phyloP scores from a whole-genome alignment of 2,888 invertebrate species.

The Yponomeuta evonymella region DNA sequence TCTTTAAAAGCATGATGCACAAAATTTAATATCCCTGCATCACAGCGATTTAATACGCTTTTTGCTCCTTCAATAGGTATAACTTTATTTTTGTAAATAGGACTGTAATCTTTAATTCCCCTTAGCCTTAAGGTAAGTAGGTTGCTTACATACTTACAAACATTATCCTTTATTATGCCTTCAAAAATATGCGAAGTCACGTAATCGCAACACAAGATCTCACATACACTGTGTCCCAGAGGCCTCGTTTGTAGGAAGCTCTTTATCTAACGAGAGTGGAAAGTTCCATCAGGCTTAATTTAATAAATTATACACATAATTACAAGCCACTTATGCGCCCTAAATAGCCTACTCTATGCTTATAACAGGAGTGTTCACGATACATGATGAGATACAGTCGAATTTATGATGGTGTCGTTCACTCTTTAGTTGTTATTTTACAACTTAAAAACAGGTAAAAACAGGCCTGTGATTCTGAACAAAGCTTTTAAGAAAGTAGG shows the following conservation, averaged over 20 bases:
- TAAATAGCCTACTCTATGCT: background rate
- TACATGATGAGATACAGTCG: background rate
- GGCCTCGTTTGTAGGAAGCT: slow-evolving; percentile 27
- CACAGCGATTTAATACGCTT: too few relatives aligned
- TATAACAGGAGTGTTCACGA: background rate
- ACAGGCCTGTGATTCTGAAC: too few relatives aligned
- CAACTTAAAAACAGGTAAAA: too few relatives aligned
- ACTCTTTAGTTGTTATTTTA: too few relatives aligned
- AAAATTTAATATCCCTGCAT: too few relatives aligned
- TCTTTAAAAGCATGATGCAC: too few relatives aligned
- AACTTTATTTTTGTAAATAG: too few relatives aligned
- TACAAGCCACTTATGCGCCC: slow-evolving; percentile 29
- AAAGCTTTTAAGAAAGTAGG: too few relatives aligned
- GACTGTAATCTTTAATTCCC: too few relatives aligned
- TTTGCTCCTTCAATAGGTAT: too few relatives aligned
- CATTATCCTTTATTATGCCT: background rate
- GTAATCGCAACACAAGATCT: slow-evolving; percentile 21
- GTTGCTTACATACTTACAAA: too few relatives aligned
- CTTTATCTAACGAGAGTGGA: slow-evolving; percentile 33
- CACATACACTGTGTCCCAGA: slow-evolving; percentile 29
- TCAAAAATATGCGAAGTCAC: background rate
- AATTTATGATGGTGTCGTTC: background rate
- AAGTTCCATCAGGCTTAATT: slow-evolving; percentile 44
- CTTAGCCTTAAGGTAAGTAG: too few relatives aligned
- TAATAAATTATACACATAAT: slow-evolving; percentile 48